These are phyloP conservation scores for Polydrusus tereticollis DNA, from an alignment of 2,888 invertebrate species.

Conservation along the genomic window DNA sequence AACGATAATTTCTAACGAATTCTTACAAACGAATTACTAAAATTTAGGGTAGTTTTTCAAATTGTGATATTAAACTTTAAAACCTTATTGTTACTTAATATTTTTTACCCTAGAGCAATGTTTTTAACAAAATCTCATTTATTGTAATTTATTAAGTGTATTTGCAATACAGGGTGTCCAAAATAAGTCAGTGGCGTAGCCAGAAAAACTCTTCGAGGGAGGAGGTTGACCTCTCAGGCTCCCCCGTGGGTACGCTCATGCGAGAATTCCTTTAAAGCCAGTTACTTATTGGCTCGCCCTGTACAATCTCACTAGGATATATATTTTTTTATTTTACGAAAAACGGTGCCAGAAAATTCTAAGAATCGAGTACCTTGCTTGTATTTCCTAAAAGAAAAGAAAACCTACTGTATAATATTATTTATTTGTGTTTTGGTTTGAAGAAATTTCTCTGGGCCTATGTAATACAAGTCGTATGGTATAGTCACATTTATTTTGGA, in stretches of 20 bases:
- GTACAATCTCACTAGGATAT: conserved; percentile 9
- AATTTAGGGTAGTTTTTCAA: conserved; percentile 6
- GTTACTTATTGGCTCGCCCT: background rate
- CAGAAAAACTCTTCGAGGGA: too few species aligned
- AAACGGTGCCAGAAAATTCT: conserved; percentile 28
- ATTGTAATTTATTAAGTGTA: background rate
- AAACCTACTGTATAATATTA: conserved; percentile 14
- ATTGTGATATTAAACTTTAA: conserved; percentile 24
- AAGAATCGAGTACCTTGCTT: conserved; percentile 13
- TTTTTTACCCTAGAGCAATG: background rate
- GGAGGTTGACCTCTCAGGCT: too few species aligned
- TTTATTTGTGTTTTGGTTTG: conserved; percentile 2
- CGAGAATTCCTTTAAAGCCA: conserved; percentile 4
- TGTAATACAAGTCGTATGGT: conserved; percentile 25
- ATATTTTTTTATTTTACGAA: conserved; percentile 18
- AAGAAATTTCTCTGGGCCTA: conserved; percentile 29
- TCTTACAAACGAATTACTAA: conserved; percentile 1
- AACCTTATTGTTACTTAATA: background rate
- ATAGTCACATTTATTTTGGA: conserved; percentile 42
- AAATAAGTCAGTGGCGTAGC: too few species aligned
- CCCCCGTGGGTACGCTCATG: too few species aligned
- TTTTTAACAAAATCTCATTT: conserved; percentile 8
- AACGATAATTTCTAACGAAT: background rate
- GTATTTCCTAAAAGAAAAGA: conserved; percentile 6
- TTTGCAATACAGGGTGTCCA: conserved; percentile 1